These are phyloP conservation scores for Syngnathus acus DNA, from an alignment of 2,797 vertebrate species.

Conservation along the genomic window DNA sequence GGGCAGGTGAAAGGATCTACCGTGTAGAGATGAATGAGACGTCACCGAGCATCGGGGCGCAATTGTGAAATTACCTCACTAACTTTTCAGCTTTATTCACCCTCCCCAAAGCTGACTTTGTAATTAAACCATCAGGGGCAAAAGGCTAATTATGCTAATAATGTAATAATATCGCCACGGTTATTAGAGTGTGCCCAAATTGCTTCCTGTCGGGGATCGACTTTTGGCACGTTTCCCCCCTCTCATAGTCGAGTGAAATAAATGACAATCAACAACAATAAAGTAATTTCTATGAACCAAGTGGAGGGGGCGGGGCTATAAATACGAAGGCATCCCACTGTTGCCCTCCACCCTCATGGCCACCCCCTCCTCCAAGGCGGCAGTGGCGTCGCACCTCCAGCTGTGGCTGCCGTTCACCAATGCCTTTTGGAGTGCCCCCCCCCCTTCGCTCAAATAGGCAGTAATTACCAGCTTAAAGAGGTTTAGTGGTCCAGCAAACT, in stretches of 20 bases:
- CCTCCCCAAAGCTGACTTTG: constrained; percentile 61
- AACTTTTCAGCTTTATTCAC: constrained; percentile 36
- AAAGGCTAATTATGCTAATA: constrained; percentile 81
- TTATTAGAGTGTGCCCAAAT: constrained; percentile 76
- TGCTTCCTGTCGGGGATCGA: constrained; percentile 69
- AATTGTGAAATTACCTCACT: constrained; percentile 71
- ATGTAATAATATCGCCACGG: constrained; percentile 74
- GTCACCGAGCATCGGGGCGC: constrained; percentile 65
- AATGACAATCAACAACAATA: too few relatives aligned
- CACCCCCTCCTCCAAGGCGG: constrained; percentile 80
- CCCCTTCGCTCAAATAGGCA: constrained; percentile 98
- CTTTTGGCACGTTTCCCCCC: constrained; percentile 62
- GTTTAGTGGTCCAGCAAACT: constrained; percentile 99
- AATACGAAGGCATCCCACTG: constrained; percentile 50
- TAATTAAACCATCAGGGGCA: constrained; percentile 75
- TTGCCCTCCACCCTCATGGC: constrained; percentile 72
- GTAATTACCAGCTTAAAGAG: constrained; percentile 99
- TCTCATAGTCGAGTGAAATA: constrained; percentile 66
- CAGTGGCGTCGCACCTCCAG: constrained; percentile 88
- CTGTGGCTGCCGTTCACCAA: constrained; percentile 86
- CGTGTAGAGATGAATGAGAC: constrained; percentile 34
- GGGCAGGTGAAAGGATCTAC: constrained; percentile 27
- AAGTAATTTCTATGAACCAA: too few relatives aligned
- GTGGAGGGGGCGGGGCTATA: too few relatives aligned
- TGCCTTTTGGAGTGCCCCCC: constrained; percentile 96